Evolutionary conservation across 2,797 vertebrate species (phyloP).

Genomic region (Paratrypauchen microcephalus): DNA sequence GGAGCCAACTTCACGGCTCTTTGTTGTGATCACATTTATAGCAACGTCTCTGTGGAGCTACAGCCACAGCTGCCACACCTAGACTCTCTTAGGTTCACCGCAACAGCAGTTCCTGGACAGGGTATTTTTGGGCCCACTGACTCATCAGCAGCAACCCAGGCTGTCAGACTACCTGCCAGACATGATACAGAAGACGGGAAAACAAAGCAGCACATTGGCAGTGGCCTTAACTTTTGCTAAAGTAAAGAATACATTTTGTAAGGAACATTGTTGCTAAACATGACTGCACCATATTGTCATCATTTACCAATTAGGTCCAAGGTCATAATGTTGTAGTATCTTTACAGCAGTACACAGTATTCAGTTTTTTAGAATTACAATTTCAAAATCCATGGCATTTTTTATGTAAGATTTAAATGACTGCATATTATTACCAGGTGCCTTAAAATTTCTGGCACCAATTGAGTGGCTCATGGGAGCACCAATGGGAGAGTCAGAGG

Average conservation of each 20-base stretch:
- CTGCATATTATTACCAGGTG: too few species aligned
- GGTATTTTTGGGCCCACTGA: not conserved
- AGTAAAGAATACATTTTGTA: not conserved
- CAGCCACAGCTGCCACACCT: not conserved
- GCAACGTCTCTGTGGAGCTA: too few species aligned
- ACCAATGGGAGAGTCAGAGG: too few species aligned
- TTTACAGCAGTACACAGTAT: too few species aligned
- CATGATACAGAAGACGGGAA: not conserved
- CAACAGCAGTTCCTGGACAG: not conserved
- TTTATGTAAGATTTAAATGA: too few species aligned
- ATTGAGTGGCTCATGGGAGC: too few species aligned
- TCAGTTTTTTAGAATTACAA: too few species aligned
- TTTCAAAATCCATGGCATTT: too few species aligned
- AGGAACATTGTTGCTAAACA: not conserved
- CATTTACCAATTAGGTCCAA: not conserved
- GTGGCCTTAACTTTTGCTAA: not conserved
- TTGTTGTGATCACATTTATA: too few species aligned
- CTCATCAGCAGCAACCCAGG: not conserved
- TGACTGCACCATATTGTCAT: not conserved
- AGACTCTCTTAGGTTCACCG: not conserved
- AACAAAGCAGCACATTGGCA: not conserved
- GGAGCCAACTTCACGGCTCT: too few species aligned
- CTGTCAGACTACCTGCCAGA: not conserved
- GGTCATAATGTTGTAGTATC: not conserved
- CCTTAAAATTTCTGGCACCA: too few species aligned